Evolutionary conservation across 2,113 vertebrate genomes (phyloP).

Genomic region (Protobothrops flavoviridis): DNA sequence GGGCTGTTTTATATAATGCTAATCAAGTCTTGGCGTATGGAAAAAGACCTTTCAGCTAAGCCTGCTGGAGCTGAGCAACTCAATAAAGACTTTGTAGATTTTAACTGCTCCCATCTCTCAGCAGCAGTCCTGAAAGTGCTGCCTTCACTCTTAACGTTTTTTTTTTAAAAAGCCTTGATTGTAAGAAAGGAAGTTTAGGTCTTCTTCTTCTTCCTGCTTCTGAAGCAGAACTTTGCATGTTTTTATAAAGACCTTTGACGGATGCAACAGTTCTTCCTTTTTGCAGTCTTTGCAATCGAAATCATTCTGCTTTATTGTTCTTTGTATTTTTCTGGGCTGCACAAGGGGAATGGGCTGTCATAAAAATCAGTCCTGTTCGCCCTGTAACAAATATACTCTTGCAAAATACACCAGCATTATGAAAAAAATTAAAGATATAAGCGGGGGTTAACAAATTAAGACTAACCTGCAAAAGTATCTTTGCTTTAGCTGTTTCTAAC

Average conservation of each 20-base stretch:
- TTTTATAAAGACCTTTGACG: not conserved
- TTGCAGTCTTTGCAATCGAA: not conserved
- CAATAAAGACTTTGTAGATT: constrained; percentile 67
- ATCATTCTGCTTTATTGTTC: not conserved
- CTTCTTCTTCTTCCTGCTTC: constrained; percentile 21
- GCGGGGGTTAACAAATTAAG: constrained; percentile 51
- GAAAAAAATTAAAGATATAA: constrained; percentile 1
- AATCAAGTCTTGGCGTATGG: constrained; percentile 76
- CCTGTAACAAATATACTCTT: not conserved
- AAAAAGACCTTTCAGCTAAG: constrained; percentile 75
- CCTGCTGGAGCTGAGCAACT: constrained; percentile 71
- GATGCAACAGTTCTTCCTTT: not conserved
- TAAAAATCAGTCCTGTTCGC: not conserved
- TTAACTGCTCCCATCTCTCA: constrained; percentile 64
- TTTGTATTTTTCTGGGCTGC: not conserved
- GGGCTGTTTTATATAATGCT: constrained; percentile 78
- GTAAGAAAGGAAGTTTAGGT: constrained; percentile 2
- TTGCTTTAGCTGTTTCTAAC: constrained; percentile 30
- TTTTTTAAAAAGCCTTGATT: constrained; percentile 36
- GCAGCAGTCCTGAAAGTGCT: constrained; percentile 45
- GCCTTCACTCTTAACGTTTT: constrained; percentile 53
- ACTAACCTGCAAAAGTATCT: constrained; percentile 49
- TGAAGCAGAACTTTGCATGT: not conserved
- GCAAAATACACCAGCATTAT: constrained; percentile 1
- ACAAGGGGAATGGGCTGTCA: no score